phyloP scores from a whole-genome alignment of 2,113 vertebrate genomes.

The Gasterosteus aculeatus region DNA sequence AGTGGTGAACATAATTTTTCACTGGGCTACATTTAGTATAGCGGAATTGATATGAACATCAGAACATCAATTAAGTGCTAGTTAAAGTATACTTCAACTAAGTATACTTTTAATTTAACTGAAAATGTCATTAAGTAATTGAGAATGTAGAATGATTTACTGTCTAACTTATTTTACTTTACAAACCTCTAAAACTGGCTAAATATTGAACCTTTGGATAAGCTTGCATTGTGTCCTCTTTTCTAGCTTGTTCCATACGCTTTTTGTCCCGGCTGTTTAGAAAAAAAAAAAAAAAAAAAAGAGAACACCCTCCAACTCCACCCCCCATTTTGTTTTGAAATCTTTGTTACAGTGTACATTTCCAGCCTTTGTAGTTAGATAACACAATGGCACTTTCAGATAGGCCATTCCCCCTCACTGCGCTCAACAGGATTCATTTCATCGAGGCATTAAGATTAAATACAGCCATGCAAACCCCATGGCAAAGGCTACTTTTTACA shows the following conservation, averaged over 20 bases:
- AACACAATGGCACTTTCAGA: constrained; percentile 74
- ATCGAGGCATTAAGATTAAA: constrained; percentile 49
- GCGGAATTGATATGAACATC: no score
- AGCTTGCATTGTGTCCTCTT: constrained; percentile 58
- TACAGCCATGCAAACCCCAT: constrained; percentile 56
- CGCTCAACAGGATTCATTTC: constrained; percentile 44
- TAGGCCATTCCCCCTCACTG: constrained; percentile 59
- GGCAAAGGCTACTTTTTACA: constrained; percentile 34
- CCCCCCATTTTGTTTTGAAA: constrained; percentile 71
- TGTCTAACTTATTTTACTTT: constrained; percentile 1
- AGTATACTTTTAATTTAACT: not conserved
- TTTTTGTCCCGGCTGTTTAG: constrained; percentile 71
- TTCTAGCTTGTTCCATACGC: constrained; percentile 72
- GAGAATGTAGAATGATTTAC: constrained; percentile 2
- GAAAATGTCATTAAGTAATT: not conserved
- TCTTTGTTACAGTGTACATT: constrained; percentile 79
- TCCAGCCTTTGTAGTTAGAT: constrained; percentile 68
- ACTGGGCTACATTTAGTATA: no score
- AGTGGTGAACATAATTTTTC: no score
- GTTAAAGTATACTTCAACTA: no score
- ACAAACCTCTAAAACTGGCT: constrained; percentile 10
- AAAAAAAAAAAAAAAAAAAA: constrained; percentile 37
- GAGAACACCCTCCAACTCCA: constrained; percentile 37
- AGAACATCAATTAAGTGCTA: no score
- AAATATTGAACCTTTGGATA: constrained; percentile 35